A percentile compares a stretch with the other conserved stretches of the same genome.
phyloP scores from a whole-genome alignment of 2,888 invertebrate species.

The Apantesis nais region DNA sequence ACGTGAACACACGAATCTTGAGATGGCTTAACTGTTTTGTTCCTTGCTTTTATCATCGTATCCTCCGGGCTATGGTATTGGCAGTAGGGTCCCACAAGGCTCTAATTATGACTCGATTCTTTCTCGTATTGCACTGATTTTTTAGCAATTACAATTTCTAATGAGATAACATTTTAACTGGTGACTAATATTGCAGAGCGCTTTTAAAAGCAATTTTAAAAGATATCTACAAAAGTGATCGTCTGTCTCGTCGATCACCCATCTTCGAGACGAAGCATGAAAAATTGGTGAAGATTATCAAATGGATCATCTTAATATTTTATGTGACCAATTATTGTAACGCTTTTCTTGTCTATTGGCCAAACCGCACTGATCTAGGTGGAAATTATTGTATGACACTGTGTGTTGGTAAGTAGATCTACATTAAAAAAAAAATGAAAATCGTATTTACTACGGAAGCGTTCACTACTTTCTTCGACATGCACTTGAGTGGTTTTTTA shows the following conservation, averaged over 20 bases:
- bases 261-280: conserved; percentile 52
- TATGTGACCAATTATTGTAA: conserved; percentile 56
- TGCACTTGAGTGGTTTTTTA: background rate
- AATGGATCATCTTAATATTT: conserved; percentile 62
- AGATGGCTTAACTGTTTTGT: background rate
- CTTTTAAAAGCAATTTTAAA: conserved; percentile 50
- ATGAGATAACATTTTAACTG: background rate
- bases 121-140: background rate
- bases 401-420: conserved; percentile 67
- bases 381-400: conserved; percentile 66
- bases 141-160: background rate
- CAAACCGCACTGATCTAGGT: conserved; percentile 55
- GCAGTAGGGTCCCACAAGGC: background rate
- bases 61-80: background rate
- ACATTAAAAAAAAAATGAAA: background rate
- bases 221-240: conserved; percentile 56
- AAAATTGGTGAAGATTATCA: conserved; percentile 56
- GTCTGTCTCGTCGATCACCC: conserved; percentile 43
- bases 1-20: background rate
- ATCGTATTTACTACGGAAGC: too few species aligned
- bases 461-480: too few species aligned
- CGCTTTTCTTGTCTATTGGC: conserved; percentile 60
- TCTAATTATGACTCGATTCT: background rate
- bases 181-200: conserved; percentile 45
- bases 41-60: background rate